A percentile compares a stretch with the other conserved stretches of the same genome.
These are phyloP conservation scores for Semotilus atromaculatus DNA, from an alignment of 2,797 vertebrate genomes.

Conservation along the genomic window DNA sequence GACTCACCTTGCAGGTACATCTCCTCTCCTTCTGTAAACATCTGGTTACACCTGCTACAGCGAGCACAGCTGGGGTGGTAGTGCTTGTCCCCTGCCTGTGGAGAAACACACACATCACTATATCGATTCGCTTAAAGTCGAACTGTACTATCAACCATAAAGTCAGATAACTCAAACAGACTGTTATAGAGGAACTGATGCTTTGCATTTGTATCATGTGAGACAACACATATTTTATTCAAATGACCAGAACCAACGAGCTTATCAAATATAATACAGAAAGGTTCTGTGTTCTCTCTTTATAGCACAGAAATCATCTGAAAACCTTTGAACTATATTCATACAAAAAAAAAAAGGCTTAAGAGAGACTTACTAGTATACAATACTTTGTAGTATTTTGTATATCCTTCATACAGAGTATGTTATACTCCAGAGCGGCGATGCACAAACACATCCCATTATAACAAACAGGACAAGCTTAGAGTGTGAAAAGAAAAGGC, in stretches of 20 bases:
- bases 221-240: slow-evolving; percentile 3
- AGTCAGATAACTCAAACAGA: slow-evolving; percentile 29
- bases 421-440: neutral
- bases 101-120: slow-evolving; percentile 38
- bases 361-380: slow-evolving; percentile 25
- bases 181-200: neutral
- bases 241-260: slow-evolving; percentile 13
- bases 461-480: slow-evolving; percentile 5
- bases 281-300: neutral
- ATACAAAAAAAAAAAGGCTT: neutral
- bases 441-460: neutral
- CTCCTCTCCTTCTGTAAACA: slow-evolving; percentile 97
- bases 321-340: neutral
- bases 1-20: slow-evolving; percentile 96
- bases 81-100: slow-evolving; percentile 93
- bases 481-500: neutral
- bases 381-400: neutral
- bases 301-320: neutral
- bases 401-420: neutral
- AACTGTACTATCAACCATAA: neutral
- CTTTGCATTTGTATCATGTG: slow-evolving; percentile 38
- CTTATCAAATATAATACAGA: slow-evolving; percentile 31
- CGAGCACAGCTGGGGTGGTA: slow-evolving; percentile 96
- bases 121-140: slow-evolving; percentile 13
- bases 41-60: slow-evolving; percentile 93